phyloP scores from a whole-genome alignment of 2,888 invertebrate species.

The Meiosimyza decipiens region DNA sequence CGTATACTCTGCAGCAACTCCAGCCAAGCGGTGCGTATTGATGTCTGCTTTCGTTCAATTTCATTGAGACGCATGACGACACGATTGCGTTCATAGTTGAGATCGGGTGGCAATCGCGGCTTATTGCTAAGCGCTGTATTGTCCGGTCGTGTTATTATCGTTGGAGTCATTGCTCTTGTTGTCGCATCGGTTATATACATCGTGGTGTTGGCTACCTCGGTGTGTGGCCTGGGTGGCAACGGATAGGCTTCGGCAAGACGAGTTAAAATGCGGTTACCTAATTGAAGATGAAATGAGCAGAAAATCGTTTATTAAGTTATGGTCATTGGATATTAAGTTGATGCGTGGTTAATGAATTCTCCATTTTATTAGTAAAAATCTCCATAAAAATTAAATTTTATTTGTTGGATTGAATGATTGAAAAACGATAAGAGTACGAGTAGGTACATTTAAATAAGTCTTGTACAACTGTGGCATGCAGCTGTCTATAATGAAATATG shows the following conservation, averaged over 20 bases:
- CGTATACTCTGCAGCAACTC: slow-evolving; percentile 72
- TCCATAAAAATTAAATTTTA: slow-evolving; percentile 19
- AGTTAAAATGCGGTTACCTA: slow-evolving; percentile 65
- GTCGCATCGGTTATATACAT: background rate
- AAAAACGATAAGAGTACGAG: background rate
- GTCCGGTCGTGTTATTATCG: slow-evolving; percentile 27
- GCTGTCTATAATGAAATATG: too few species aligned
- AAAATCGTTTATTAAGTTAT: background rate
- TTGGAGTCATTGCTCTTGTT: slow-evolving; percentile 28
- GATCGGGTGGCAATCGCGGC: slow-evolving; percentile 71
- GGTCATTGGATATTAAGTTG: slow-evolving; percentile 22
- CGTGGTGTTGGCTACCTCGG: slow-evolving; percentile 10
- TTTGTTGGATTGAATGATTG: slow-evolving; percentile 14
- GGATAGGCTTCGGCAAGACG: slow-evolving; percentile 64
- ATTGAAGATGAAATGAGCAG: slow-evolving; percentile 21
- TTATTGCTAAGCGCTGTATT: slow-evolving; percentile 41
- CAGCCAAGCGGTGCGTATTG: slow-evolving; percentile 72
- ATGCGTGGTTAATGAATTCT: too few species aligned
- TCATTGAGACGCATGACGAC: slow-evolving; percentile 71
- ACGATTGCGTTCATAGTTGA: slow-evolving; percentile 71
- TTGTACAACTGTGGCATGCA: too few species aligned
- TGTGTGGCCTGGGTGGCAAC: slow-evolving; percentile 39
- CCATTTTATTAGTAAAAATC: too few species aligned
- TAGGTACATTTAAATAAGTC: background rate
- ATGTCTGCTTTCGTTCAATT: slow-evolving; percentile 72